Base-by-base conservation (phyloP, 1,140 invertebrate species). In the Nilaparvata lugens region DNA sequence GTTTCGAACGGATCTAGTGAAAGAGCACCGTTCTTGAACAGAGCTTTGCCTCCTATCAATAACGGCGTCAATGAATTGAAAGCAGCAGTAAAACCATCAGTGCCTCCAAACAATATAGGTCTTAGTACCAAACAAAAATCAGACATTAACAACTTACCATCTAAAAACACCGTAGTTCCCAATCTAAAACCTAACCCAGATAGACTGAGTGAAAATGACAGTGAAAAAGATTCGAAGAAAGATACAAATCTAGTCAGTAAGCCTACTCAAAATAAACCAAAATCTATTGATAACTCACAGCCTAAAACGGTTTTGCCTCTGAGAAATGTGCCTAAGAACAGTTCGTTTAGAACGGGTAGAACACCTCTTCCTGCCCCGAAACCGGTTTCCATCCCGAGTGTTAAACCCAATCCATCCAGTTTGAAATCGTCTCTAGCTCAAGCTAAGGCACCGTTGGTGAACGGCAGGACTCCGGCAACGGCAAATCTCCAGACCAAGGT, bases 201-300 rank as follows among this genome's bases (percentile, higher is more conserved):
- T 24, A 42, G 19, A 48, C 24, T 25, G 18, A 31, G 24, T 23
- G 16, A 16, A 55, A 42, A 21, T 18, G 58, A 52, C 13, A 21
- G 48, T 21, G 48, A 52, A 60, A 52, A n/a, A 13, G 52, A 35
- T 35, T n/a, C 7, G 59, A 52, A 64, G 57, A n/a, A 42, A 56
- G 48, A 60, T 25, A 59, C 58, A 16, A 85, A 88, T 68, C 66
- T 88, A 16, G 84, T 87, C 6, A 85, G 84, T 69, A 72, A 31
- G 59, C 69, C 55, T 64, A 71, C 28, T 70, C 78, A 63, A 24
- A 72, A 74, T 3, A 84, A 85, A 66, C 79, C 82, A 0, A 84
- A 84, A 0, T 83, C 85, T 53, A 75, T 76, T 13, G 62, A 62
- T 38, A 66, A 62, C 19, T 73, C 69, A 52, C 52, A 59, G 0